These are phyloP conservation scores for Bombus superbus DNA, from an alignment of 1,140 invertebrate species.

Conservation along the genomic window DNA sequence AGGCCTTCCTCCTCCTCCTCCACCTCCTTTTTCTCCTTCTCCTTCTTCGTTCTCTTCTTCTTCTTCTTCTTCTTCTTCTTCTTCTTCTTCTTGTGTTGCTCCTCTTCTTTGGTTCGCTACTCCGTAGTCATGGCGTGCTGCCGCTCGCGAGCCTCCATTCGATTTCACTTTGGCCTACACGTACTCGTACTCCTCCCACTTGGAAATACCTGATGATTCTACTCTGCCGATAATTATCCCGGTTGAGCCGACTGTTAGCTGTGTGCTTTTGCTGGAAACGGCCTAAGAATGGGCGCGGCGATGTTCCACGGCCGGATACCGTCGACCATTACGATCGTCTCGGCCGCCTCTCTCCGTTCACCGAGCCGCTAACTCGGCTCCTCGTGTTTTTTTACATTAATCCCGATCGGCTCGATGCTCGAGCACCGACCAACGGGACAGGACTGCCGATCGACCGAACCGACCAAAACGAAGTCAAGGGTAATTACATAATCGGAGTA, in stretches of 20 bases:
- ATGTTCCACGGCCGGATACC: conserved; percentile 27
- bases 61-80: conserved; percentile 9
- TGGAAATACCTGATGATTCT: conserved; percentile 46
- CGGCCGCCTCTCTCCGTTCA: neutral
- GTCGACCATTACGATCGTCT: conserved; percentile 25
- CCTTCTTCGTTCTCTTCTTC: conserved; percentile 6
- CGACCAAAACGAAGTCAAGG: conserved; percentile 11
- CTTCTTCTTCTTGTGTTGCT: neutral
- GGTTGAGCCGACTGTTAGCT: conserved; percentile 26
- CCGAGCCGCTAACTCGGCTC: neutral
- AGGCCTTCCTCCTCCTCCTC: conserved; percentile 43
- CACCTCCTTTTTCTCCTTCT: conserved; percentile 17
- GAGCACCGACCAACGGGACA: neutral
- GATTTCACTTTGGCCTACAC: conserved; percentile 6
- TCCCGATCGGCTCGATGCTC: neutral
- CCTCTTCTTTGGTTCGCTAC: conserved; percentile 9
- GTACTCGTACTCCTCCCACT: conserved; percentile 35
- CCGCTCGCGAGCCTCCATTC: neutral
- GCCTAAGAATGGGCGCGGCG: neutral
- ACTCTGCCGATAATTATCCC: conserved; percentile 50
- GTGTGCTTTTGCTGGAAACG: conserved; percentile 46
- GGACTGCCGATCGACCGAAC: neutral
- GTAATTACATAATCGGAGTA: conserved; percentile 12
- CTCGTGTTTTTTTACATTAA: conserved; percentile 3
- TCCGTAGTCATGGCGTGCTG: conserved; percentile 38